Percentiles rank a stretch among this genome's conserved stretches.
Conservation (phyloP, 2,113 vertebrate species). For the Mus spicilegus region DNA sequence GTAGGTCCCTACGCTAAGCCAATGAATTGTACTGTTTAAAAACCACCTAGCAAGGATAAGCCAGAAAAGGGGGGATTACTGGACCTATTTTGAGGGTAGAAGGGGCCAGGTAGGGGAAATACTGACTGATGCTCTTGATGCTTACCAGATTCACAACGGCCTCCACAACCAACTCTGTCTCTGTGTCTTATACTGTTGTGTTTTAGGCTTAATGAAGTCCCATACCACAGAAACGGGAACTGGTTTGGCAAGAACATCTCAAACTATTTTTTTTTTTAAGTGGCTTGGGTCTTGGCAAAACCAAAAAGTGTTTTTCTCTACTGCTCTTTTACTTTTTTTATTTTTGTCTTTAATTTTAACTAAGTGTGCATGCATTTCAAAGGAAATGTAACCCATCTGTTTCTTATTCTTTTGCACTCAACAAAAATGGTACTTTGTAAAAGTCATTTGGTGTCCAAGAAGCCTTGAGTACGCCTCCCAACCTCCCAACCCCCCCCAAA, state of each 20-base stretch:
- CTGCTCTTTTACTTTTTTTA: constrained; percentile 53
- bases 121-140: constrained; percentile 63
- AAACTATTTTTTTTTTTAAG: constrained; percentile 68
- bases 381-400: constrained; percentile 82
- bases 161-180: constrained; percentile 73
- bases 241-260: constrained; percentile 66
- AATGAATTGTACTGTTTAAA: constrained; percentile 59
- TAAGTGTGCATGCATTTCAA: constrained; percentile 78
- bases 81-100: constrained; percentile 55
- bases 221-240: constrained; percentile 43
- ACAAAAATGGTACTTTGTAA: constrained; percentile 79
- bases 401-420: constrained; percentile 77
- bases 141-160: constrained; percentile 59
- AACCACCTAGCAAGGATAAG: constrained; percentile 57
- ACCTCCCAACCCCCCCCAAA: neutral
- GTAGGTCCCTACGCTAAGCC: constrained; percentile 64
- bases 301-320: constrained; percentile 77
- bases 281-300: constrained; percentile 80
- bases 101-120: constrained; percentile 40
- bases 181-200: constrained; percentile 57
- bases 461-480: constrained; percentile 47
- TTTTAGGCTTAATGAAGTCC: constrained; percentile 67
- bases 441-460: constrained; percentile 75
- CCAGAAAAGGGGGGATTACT: neutral
- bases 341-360: constrained; percentile 79